These are phyloP conservation scores for Nineta flava DNA, from an alignment of 2,888 invertebrate genomes.

Conservation along the genomic window DNA sequence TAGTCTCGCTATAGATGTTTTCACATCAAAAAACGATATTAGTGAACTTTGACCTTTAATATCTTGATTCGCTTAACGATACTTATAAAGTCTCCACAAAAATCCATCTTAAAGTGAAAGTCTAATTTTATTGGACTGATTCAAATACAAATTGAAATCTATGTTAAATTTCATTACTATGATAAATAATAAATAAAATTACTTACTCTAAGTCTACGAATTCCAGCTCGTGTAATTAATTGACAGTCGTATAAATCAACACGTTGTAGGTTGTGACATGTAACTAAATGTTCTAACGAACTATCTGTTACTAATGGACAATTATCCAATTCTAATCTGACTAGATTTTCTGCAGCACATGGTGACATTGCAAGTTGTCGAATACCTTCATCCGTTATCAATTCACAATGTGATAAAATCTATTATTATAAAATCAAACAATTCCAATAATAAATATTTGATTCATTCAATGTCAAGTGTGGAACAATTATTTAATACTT, in stretches of 20 bases:
- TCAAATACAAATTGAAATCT: too few species aligned
- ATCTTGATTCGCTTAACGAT: too few species aligned
- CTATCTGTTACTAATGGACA: constrained; percentile 96
- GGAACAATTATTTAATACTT: constrained; percentile 21
- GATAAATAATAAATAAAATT: too few species aligned
- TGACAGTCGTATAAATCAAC: constrained; percentile 99
- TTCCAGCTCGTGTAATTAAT: constrained; percentile 92
- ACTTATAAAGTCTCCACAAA: too few species aligned
- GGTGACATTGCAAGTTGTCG: constrained; percentile 83
- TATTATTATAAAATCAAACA: constrained; percentile 36
- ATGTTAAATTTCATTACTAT: too few species aligned
- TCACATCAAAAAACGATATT: too few species aligned
- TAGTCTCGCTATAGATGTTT: too few species aligned
- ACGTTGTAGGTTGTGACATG: constrained; percentile 88
- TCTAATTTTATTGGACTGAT: too few species aligned
- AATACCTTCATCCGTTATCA: constrained; percentile 97
- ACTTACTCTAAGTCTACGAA: constrained; percentile 81
- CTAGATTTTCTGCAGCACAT: constrained; percentile 85
- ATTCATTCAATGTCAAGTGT: too few species aligned
- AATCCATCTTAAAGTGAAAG: too few species aligned
- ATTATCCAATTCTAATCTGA: constrained; percentile 94
- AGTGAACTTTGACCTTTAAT: too few species aligned
- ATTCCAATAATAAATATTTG: not conserved
- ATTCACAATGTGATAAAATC: constrained; percentile 97
- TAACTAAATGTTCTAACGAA: constrained; percentile 83